Evolutionary conservation across 2,888 invertebrate genomes (phyloP).

Genomic region (Cryptus armator): DNA sequence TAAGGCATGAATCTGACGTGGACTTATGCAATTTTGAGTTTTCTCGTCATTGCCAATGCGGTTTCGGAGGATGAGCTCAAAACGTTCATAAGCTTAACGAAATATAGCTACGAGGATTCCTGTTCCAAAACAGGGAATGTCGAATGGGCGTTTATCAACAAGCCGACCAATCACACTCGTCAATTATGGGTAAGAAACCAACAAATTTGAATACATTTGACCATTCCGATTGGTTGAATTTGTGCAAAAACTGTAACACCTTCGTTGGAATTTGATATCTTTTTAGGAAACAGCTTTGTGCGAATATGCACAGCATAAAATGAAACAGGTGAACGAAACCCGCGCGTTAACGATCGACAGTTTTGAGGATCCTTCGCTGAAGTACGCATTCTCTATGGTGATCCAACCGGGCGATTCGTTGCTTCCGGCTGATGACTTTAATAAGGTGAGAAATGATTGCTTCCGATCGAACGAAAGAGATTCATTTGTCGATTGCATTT

Average conservation of each 20-base stretch:
- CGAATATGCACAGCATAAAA: conserved; percentile 74
- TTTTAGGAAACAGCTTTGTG: conserved; percentile 74
- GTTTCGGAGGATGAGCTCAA: conserved; percentile 56
- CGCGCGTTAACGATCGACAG: conserved; percentile 55
- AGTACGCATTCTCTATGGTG: conserved; percentile 75
- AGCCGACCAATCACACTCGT: conserved; percentile 73
- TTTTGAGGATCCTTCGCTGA: conserved; percentile 54
- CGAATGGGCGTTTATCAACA: conserved; percentile 78
- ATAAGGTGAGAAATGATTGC: conserved; percentile 69
- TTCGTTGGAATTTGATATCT: neutral
- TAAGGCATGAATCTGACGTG: conserved; percentile 74
- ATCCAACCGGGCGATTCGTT: conserved; percentile 78
- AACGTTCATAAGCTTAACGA: conserved; percentile 74
- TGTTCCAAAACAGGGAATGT: conserved; percentile 75
- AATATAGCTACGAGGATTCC: conserved; percentile 78
- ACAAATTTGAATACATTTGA: neutral
- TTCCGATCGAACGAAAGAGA: too few relatives aligned
- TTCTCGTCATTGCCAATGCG: conserved; percentile 64
- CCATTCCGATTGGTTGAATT: neutral
- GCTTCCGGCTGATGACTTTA: conserved; percentile 73
- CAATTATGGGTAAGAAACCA: conserved; percentile 76
- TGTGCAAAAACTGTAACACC: neutral
- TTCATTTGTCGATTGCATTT: too few relatives aligned
- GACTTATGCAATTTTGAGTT: conserved; percentile 70
- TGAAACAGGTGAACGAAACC: conserved; percentile 67